Conservation (phyloP, 2,888 invertebrate genomes). For the Caenorhabditis japonica region DNA sequence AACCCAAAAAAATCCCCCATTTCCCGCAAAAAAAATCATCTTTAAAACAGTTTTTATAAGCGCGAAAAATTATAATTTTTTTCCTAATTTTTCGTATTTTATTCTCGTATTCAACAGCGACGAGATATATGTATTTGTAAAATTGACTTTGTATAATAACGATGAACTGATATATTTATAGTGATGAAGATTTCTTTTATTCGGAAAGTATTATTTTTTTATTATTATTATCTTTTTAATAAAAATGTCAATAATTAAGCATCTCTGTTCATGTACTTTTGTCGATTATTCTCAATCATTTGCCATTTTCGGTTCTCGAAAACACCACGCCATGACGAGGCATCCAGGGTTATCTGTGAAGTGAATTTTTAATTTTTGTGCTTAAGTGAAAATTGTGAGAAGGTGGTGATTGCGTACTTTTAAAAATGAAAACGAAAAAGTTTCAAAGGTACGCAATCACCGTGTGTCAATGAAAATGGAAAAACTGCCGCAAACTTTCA, state of each 20-base stretch:
- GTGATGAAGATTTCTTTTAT: neutral
- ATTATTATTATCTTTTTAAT: too few relatives aligned
- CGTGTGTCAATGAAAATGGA: too few relatives aligned
- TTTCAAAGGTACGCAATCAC: too few relatives aligned
- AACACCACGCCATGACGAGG: constrained; percentile 53
- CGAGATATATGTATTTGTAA: constrained; percentile 24
- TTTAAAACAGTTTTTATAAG: too few relatives aligned
- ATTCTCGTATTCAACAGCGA: too few relatives aligned
- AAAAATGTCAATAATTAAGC: neutral
- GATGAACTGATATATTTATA: neutral
- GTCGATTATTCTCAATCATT: constrained; percentile 67
- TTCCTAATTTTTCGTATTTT: neutral
- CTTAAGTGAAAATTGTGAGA: neutral
- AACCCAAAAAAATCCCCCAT: neutral
- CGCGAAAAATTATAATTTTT: too few relatives aligned
- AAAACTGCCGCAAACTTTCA: too few relatives aligned
- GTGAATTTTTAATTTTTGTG: neutral
- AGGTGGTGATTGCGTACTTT: neutral
- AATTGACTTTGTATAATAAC: constrained; percentile 34
- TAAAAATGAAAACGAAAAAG: too few relatives aligned
- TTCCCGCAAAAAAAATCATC: too few relatives aligned
- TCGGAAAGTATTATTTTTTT: too few relatives aligned
- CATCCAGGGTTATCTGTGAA: constrained; percentile 50
- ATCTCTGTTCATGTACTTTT: constrained; percentile 58
- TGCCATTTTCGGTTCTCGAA: constrained; percentile 65